These are phyloP conservation scores for Teleopsis dalmanni DNA, from an alignment of 1,140 invertebrate species.

Conservation along the genomic window DNA sequence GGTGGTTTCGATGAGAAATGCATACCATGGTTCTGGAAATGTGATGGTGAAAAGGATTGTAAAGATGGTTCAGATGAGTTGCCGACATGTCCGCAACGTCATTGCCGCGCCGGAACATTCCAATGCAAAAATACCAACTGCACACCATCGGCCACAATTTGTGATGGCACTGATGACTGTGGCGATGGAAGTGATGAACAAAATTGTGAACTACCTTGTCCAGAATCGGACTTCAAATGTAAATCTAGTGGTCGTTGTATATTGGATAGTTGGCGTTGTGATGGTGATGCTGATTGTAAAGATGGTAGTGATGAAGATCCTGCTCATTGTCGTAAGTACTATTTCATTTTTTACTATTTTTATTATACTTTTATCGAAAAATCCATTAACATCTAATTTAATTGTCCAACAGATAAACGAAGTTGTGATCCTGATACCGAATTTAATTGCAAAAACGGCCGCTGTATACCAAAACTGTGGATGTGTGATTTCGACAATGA, in stretches of 20 bases:
- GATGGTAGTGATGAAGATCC: constrained; percentile 91
- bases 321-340: constrained; percentile 66
- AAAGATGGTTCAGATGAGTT: constrained; percentile 88
- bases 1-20: constrained; percentile 89
- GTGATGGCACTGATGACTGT: constrained; percentile 87
- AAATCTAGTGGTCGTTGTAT: constrained; percentile 85
- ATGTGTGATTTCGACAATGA: constrained; percentile 61
- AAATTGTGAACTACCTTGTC: constrained; percentile 75
- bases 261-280: constrained; percentile 90
- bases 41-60: constrained; percentile 44
- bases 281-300: constrained; percentile 89
- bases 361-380: background rate
- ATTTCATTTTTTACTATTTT: background rate
- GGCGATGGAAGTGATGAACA: constrained; percentile 77
- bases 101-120: constrained; percentile 81
- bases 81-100: constrained; percentile 63
- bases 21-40: constrained; percentile 95
- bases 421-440: constrained; percentile 75
- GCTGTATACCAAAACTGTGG: constrained; percentile 94
- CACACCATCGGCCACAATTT: constrained; percentile 83
- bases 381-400: background rate
- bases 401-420: constrained; percentile 56
- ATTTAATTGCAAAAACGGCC: constrained; percentile 81
- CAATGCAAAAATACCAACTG: constrained; percentile 92
- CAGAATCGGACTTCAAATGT: constrained; percentile 90